Conservation (phyloP, 2,888 invertebrate genomes). For the Drosophila sordidula region DNA sequence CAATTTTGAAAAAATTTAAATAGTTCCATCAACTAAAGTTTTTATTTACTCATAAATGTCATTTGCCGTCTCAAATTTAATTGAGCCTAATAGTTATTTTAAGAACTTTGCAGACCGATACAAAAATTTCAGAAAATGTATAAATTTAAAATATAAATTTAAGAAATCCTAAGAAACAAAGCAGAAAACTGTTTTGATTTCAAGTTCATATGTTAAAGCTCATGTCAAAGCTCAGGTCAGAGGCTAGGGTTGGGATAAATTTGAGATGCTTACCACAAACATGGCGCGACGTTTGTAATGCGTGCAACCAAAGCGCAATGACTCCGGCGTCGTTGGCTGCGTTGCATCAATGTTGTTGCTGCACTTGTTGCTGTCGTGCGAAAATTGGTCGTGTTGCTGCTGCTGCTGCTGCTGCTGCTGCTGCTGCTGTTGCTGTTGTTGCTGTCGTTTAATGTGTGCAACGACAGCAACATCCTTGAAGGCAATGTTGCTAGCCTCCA, state of each 20-base stretch:
- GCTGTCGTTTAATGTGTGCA: slow-evolving; percentile 47
- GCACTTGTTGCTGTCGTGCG: slow-evolving; percentile 22
- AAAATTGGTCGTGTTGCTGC: slow-evolving; percentile 52
- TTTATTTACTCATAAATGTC: no score
- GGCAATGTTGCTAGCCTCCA: slow-evolving; percentile 48
- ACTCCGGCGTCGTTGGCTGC: slow-evolving; percentile 58
- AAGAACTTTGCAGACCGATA: no score
- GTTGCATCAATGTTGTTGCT: slow-evolving; percentile 36
- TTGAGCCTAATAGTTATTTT: no score
- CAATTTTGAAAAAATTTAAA: no score
- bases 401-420: slow-evolving; percentile 31
- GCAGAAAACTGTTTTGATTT: no score
- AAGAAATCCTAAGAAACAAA: no score
- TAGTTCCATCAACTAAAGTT: no score
- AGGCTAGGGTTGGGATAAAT: background rate
- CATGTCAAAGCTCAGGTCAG: background rate
- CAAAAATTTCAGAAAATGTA: no score
- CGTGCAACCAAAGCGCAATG: slow-evolving; percentile 88
- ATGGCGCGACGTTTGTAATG: slow-evolving; percentile 94
- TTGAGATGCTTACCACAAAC: slow-evolving; percentile 90
- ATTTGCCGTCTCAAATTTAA: no score
- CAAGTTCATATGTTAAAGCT: no score
- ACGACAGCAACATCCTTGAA: slow-evolving; percentile 48
- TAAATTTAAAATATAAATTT: no score
- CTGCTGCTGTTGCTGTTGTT: slow-evolving; percentile 22